Evolutionary conservation across 2,113 vertebrate genomes (phyloP), one percentile per base, ranked within the genome.

Genomic region (Furnarius figulus): DNA sequence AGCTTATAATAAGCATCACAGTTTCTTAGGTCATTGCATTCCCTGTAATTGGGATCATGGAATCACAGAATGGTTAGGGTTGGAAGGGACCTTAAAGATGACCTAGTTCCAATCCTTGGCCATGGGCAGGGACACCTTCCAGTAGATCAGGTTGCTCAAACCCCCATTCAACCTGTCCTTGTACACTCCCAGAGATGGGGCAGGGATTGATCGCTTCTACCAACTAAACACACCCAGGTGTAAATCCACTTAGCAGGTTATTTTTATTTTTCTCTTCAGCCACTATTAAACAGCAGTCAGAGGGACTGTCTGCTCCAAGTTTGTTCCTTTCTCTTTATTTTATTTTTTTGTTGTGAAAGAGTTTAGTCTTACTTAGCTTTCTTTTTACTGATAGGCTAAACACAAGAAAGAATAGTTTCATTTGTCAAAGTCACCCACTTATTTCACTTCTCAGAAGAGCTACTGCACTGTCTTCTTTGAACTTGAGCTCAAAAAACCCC

Each of bases 391-490:
- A 75, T 21, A 84, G 58, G 40, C 8, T 91, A 89, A 87, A 76
- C 58, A 85, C 17, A 50, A 53, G 46, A 87, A 91, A 89, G 56
- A 89, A 68, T 85, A 82, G 25, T 68, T 94, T 94, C 40, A 89
- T 94, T 95, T 91, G 82, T 95, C 93, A 95, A 91, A 93, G 70
- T 65, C 74, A 85, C 39, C 31, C 84, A 42, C 3, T 3, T 68
- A 28, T 68, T 89, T 91, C 19, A 40, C 4, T 39, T 62, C 47
- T 92, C 77, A 82, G 37, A 89, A 90, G 53, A 92, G 80, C 44
- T 87, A 61, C 73, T 52, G 86, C 40, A 46, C 52, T 82, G 73
- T 89, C 74, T 62, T 89, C 66, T 89, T 92, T 84, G 84, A 95
- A 95, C 52, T 82, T 52, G 42, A 95, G 40, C 35, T 87, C 11